phyloP scores from a whole-genome alignment of 2,888 invertebrate species.

The Acheta domesticus region DNA sequence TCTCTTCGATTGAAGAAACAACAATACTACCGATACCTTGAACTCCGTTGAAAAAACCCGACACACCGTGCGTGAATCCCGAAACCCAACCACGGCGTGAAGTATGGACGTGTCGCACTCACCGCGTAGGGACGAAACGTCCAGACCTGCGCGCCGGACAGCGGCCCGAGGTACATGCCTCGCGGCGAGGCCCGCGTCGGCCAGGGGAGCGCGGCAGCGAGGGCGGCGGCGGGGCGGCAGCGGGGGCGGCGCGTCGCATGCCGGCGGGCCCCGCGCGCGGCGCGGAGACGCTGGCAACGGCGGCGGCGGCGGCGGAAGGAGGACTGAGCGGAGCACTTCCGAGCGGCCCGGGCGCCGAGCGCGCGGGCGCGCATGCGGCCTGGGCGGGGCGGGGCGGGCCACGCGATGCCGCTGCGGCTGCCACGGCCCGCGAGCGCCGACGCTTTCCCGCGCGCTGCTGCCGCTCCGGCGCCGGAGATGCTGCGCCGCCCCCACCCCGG shows the following conservation, averaged over 20 bases:
- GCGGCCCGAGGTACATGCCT: slow-evolving; percentile 11
- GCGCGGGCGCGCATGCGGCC: not conserved
- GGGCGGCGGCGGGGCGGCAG: not conserved
- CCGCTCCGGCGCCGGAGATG: too few species aligned
- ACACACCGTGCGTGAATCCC: too few species aligned
- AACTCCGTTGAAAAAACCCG: too few species aligned
- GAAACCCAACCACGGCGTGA: too few species aligned
- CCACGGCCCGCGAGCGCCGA: too few species aligned
- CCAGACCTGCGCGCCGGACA: not conserved
- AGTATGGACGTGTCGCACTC: not conserved
- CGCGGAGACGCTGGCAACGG: not conserved
- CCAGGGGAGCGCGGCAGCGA: not conserved
- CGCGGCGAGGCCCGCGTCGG: not conserved
- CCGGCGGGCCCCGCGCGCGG: not conserved
- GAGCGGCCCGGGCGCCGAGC: not conserved
- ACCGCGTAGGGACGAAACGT: not conserved
- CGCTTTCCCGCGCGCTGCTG: too few species aligned
- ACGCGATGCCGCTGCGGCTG: too few species aligned
- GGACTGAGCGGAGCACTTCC: not conserved
- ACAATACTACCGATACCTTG: too few species aligned
- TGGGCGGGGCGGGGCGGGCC: too few species aligned
- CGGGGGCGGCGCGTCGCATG: not conserved
- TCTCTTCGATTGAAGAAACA: too few species aligned
- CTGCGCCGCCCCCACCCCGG: too few species aligned
- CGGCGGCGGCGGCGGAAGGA: not conserved